Evolutionary conservation across 23 tunicate genomes (phyloP), one percentile per base, ranked within the genome.

Genomic region (Trididemnum nubilum): DNA sequence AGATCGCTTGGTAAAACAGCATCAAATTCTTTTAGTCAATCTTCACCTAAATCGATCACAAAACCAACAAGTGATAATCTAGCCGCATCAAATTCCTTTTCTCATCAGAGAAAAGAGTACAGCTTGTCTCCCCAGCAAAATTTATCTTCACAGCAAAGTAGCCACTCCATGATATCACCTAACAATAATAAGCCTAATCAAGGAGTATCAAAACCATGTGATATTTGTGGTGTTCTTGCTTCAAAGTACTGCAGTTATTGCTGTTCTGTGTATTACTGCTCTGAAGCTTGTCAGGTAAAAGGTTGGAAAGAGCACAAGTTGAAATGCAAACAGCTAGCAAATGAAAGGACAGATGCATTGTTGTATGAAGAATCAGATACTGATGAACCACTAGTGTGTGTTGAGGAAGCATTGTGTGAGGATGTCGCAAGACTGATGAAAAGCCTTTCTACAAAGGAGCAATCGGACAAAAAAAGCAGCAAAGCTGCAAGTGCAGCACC

Each of bases 221-320:
- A 72, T 3, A 33, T 83, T 21, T 83, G 87, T 83, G 21, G 23
- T 18, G 38, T 34, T 32, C 1, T 52, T 32, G 25, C 87, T 1
- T 23, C 65, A 30, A 72, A 22, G 12, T 24, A 15, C 33, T 85
- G 88, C 66, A 34, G 77, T 19, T 38, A 49, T 12, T 85, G 88
- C 65, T 18, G 24, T 24, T 33, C 65, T 23, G 77, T 51, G 26
- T 64, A 40, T 64, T 89, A 89, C 34, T 89, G 94, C 72, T 51
- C 84, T 27, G 60, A 35, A 23, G 80, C 69, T n/a, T 87, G 87
- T 36, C 94, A 89, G 31, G 78, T 36, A 69, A 67, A 71, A 39
- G 84, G 78, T 58, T 89, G 94, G 94, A 52, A 33, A 51, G 80
- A 19, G 2, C 94, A 89, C 72, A 89, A 89, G 50, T 71, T 35